Evolutionary conservation across 2,113 vertebrate genomes (phyloP), one percentile per base, ranked within the genome.

Genomic region (Rhipidura dahli): DNA sequence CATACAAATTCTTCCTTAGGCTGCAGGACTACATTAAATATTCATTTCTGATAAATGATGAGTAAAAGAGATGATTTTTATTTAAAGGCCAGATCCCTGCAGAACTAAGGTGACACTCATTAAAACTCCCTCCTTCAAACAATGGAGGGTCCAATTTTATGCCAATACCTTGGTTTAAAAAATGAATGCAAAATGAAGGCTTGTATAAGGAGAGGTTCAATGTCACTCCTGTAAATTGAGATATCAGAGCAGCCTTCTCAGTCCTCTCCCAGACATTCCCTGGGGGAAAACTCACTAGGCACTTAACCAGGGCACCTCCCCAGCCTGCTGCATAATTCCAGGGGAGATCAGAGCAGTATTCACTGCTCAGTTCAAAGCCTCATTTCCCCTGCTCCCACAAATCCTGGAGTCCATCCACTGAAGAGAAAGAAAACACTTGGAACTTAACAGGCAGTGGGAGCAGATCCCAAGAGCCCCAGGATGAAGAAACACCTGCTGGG

Each of bases 1-100:
- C 45, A 72, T 33, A 56, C 26, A 83, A 95, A 96, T 94, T 73
- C 93, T 75, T 96, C 97, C 86, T 97, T 78, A 95, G 93, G 84
- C 91, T 95, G 81, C 77, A 91, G 92, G 77, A 92, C 89, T 68
- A 50, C 83, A 87, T 95, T 97, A 93, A 96, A 93, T 81, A 96
- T 88, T 79, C 93, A 90, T 47, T 81, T 77, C 72, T 93, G 64
- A 75, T 93, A 81, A 86, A 76, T 31, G 10, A 27, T 40, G 42
- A 92, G 37, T 89, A 60, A 84, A 93, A 86, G 6, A 77, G 28
- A 47, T 53, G 1, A 44, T 63, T 94, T 97, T 97, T 80, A 95
- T 65, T 45, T 83, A 45, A 87, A 83, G 54, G 22, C 30, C 12
- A 56, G 22, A 83, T 50, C 31, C n/a, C 85, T 80, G 54, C 44